Conservation (phyloP, 2,888 invertebrate genomes). For the Epinotia bilunana region DNA sequence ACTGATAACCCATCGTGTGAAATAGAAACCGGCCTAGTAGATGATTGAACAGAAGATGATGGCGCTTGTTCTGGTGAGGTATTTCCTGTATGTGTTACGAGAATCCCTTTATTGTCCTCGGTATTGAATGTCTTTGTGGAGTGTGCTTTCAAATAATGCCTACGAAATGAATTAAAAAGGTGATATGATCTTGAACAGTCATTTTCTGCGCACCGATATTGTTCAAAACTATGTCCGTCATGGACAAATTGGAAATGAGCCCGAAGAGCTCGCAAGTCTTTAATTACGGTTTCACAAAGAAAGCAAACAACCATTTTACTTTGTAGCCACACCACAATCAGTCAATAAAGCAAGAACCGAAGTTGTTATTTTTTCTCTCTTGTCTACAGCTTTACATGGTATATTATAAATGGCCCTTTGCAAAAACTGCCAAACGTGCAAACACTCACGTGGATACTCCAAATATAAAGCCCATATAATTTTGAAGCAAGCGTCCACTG, state of each 20-base stretch:
- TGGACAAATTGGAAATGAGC: no score
- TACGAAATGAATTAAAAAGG: no score
- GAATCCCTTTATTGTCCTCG: no score
- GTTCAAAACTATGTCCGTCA: no score
- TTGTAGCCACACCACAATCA: not conserved
- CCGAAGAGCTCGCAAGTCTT: no score
- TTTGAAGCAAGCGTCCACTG: not conserved
- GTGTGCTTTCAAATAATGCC: no score
- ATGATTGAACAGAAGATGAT: not conserved
- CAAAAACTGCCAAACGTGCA: not conserved
- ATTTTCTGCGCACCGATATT: no score
- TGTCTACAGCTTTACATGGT: not conserved
- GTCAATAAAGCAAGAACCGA: not conserved
- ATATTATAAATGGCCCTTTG: not conserved
- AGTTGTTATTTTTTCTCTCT: not conserved
- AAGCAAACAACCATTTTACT: not conserved
- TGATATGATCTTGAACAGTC: no score
- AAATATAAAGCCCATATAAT: constrained; percentile 4
- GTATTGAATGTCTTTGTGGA: no score
- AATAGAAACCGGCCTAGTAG: not conserved
- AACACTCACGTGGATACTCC: not conserved
- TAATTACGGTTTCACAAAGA: not conserved
- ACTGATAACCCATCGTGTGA: not conserved
- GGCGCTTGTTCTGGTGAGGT: not conserved
- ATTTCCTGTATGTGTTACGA: not conserved